phyloP scores from a whole-genome alignment of 2,113 vertebrate species.

The Coptodon rendalli region DNA sequence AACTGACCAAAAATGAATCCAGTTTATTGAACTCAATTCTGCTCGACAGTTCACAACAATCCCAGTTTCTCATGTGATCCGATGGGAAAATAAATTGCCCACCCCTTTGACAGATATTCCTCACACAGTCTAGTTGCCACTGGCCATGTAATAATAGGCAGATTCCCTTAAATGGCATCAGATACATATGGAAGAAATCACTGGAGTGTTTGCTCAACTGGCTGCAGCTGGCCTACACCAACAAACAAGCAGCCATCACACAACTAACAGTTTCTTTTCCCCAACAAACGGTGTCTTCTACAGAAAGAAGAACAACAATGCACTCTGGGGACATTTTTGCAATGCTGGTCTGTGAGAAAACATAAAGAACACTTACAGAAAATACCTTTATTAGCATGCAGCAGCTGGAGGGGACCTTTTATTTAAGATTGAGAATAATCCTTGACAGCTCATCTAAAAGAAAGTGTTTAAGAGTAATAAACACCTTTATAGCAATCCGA shows the following conservation, averaged over 20 bases:
- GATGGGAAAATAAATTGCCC: neutral
- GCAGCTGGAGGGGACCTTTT: neutral
- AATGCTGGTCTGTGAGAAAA: neutral
- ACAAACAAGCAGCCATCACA: constrained; percentile 19
- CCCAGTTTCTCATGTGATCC: neutral
- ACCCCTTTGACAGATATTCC: neutral
- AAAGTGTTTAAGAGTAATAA: neutral
- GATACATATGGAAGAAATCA: constrained; percentile 1
- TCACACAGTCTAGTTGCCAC: neutral
- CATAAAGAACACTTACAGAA: neutral
- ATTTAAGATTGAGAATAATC: neutral
- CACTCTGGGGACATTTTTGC: neutral
- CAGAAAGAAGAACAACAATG: neutral
- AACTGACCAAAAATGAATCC: neutral
- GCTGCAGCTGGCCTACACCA: neutral
- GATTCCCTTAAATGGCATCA: constrained; percentile 9
- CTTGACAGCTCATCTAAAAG: neutral
- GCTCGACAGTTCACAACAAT: neutral
- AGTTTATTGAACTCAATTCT: neutral
- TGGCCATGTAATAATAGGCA: neutral
- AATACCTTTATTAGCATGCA: neutral
- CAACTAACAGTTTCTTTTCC: neutral
- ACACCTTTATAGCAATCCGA: neutral
- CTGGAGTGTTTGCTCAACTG: neutral
- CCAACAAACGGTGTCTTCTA: neutral